Evolutionary conservation across 1,140 invertebrate genomes (phyloP), one percentile per base, ranked within the genome.

Genomic region (Odontomachus brunneus): DNA sequence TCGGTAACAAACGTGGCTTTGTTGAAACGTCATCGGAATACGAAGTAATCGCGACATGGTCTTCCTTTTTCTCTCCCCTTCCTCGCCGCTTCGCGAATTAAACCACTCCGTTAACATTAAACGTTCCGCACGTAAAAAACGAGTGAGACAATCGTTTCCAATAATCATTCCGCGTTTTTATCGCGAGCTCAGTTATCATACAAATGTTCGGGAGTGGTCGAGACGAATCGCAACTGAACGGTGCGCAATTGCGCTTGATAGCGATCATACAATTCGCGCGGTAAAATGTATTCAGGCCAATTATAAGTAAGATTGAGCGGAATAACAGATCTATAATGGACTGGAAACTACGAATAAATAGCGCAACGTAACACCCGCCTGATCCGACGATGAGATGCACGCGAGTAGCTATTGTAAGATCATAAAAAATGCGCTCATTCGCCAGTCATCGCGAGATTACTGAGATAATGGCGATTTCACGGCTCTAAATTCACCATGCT

Each of bases 1-100:
- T 89, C 67, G 76, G 72, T 69, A 87, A 91, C 87, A 90, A 86
- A 59, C 82, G 78, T 73, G 26, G 69, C 83, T 86, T 91, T 89
- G 88, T 89, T 90, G 74, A 69, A 38, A 55, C 72, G 67, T 66
- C 62, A 24, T 55, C 53, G 66, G 84, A 86, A 86, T 74, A 63
- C 65, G 33, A 62, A 63, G 63, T 55, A 49, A 86, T 78, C 81
- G 81, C 59, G 73, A 49, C 59, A 60, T 11, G 17, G 11, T 24
- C 67, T 12, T 33, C 29, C 22, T 69, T 0, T 14, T 15, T 71
- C 44, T 80, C 38, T 44, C 38, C 9, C 38, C 33, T 17, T 5
- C 29, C 29, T 33, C 29, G 2, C 29, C 29, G 29, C 38, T 62
- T 51, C 24, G 44, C 49, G 67, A 51, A 62, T 83, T 63, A 62